Base-by-base conservation (phyloP, 2,113 vertebrate species). In the Semnornis frantzii region DNA sequence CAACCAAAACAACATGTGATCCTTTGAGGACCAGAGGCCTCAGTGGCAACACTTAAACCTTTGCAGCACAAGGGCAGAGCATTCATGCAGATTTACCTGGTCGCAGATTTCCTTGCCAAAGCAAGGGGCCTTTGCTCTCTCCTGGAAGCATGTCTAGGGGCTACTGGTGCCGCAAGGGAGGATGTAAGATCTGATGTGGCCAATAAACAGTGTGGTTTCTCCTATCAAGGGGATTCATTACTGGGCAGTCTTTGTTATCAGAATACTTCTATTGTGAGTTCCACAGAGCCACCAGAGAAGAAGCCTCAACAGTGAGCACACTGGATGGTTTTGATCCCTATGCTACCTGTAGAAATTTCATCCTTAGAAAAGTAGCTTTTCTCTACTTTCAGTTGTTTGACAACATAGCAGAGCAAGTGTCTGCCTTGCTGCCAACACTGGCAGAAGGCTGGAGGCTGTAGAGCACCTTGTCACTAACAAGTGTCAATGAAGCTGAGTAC, bases 1-100 rank as follows among this genome's bases (percentile, higher is more conserved):
- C 50, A 24, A 25, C 50, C 50, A 25, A 52, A 52, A 2, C 31
- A 2, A 15, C 9, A 15, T n/a, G 9, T 25, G 50, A 8, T 31
- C 24, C 16, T 28, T 44, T 7, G 6, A 46, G 10, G 10, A 13
- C 37, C 68, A 14, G 27, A 19, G n/a, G 23, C 39, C 48, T 30
- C 11, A 37, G 8, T 2, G 4, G 46, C 5, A 4, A 8, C 4
- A 34, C 24, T 2, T 25, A 52, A 15, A 7, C 2, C 1, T n/a
- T 37, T 1, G 5, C 2, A 2, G 44, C 27, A 3, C 1, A 2
- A 55, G 23, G n/a, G 30, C 30, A 16, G 21, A 6, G 55, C 27
- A 55, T 33, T 58, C 14, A 3, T 2, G 1, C 28, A 5, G n/a
- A 19, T 13, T 50, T 25, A 30, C 15, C 15, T 39, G 1, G 0